Base-by-base conservation (phyloP, 2,888 invertebrate species). In the Parasteatoda lunata region DNA sequence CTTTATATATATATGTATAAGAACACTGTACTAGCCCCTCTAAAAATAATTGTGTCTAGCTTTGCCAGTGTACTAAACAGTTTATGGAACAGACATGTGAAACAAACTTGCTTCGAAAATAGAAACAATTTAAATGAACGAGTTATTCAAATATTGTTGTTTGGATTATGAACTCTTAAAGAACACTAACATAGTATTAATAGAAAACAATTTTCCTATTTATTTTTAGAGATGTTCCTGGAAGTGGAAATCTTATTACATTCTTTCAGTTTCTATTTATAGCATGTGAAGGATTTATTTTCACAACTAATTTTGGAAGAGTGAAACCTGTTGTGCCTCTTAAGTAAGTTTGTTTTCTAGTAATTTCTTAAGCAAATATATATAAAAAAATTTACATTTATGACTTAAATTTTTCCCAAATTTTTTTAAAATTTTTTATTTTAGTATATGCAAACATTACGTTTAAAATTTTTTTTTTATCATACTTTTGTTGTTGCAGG, bases 201-300 rank as follows among this genome's bases (percentile, higher is more conserved):
- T 72, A 30, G 4, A n/a, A 5, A 15, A 2, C 13, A 47, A 64
- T 64, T 59, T 45, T 13, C 3, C 51, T 68, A 48, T 69, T 49
- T 72, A 30, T 80, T 93, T 93, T 73, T 91, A 96, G 96, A 92
- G 95, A 95, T 91, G 97, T 97, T 91, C 97, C 98, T 1, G 97
- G 97, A 0, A 95, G 96, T 88, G 99, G 98, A 66, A 97, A 98
- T 92, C 93, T 99, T 71, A 96, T 98, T 51, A 99, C 99, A n/a
- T 98, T 98, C 92, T 93, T 95, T 1, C 98, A 98, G 91, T 99
- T 99, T 92, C 91, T 97, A 0, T 96, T 99, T 90, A 98, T 99
- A 90, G 95, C 98, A 0, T 75, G 95, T 3, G 95, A 98, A 91
- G 99, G 99, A 13, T 96, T 98, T 90, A 93, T 97, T 94, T 83